These are phyloP conservation scores for Lasioglossum vierecki DNA, from an alignment of 2,888 invertebrate genomes.

Conservation along the genomic window DNA sequence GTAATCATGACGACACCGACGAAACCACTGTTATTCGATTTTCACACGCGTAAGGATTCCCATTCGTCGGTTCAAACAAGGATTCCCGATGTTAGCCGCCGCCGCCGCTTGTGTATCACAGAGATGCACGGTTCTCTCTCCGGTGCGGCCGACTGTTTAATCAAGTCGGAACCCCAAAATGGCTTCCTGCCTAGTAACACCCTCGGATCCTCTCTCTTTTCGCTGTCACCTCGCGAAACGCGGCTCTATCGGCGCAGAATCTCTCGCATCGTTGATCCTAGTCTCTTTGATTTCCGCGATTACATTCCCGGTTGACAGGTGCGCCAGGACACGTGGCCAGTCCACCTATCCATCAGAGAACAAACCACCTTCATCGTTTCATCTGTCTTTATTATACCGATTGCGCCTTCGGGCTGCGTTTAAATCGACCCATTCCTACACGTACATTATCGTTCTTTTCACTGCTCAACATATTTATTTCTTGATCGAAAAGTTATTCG, in stretches of 20 bases:
- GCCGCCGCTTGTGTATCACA: constrained; percentile 39
- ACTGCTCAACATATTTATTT: neutral
- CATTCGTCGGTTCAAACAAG: constrained; percentile 60
- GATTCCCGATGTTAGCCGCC: constrained; percentile 60
- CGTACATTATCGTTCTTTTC: neutral
- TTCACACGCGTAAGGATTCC: constrained; percentile 63
- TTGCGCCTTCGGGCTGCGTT: constrained; percentile 32
- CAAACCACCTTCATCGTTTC: constrained; percentile 65
- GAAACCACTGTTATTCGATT: constrained; percentile 66
- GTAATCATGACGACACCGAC: constrained; percentile 35
- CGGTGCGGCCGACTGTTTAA: constrained; percentile 68
- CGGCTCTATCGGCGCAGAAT: constrained; percentile 68
- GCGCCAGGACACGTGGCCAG: constrained; percentile 50
- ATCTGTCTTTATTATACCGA: constrained; percentile 65
- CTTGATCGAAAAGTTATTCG: neutral
- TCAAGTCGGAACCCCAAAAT: constrained; percentile 79
- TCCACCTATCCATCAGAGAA: constrained; percentile 28
- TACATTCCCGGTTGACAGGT: constrained; percentile 82
- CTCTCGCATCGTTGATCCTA: constrained; percentile 70
- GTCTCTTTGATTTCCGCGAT: constrained; percentile 81
- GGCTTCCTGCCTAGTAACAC: constrained; percentile 83
- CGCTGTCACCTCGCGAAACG: constrained; percentile 71
- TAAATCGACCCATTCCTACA: neutral
- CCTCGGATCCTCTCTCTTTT: constrained; percentile 74
- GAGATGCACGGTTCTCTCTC: constrained; percentile 48